These are phyloP conservation scores for Nasonia giraulti DNA, from an alignment of 1,140 invertebrate species.

Conservation along the genomic window DNA sequence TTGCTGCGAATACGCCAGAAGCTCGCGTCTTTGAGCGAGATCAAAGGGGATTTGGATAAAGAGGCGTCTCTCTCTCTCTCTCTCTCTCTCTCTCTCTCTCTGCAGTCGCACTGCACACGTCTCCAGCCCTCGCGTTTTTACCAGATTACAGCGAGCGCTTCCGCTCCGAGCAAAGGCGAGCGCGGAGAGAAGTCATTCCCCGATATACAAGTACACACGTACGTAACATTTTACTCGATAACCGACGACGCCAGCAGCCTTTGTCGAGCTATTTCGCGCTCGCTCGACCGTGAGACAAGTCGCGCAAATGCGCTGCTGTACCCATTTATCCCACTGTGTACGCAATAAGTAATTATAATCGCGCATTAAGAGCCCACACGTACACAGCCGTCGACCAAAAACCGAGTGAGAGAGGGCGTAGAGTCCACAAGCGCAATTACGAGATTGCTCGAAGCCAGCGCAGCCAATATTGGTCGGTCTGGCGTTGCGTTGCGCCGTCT, in stretches of 20 bases:
- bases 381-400: too few species aligned
- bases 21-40: constrained; percentile 39
- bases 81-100: not conserved
- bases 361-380: too few species aligned
- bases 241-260: not conserved
- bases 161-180: not conserved
- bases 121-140: constrained; percentile 21
- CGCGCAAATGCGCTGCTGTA: too few species aligned
- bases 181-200: not conserved
- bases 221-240: constrained; percentile 1
- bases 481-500: not conserved
- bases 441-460: not conserved
- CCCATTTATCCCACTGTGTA: too few species aligned
- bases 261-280: not conserved
- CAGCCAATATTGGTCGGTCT: not conserved
- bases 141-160: constrained; percentile 27
- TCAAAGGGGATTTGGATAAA: constrained; percentile 51
- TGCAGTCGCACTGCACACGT: constrained; percentile 2
- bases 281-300: not conserved
- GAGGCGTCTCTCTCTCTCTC: not conserved
- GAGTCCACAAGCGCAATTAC: too few species aligned
- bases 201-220: constrained; percentile 2
- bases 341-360: too few species aligned
- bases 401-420: too few species aligned
- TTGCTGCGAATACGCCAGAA: not conserved